phyloP scores from a whole-genome alignment of 2,888 invertebrate genomes.

The Spilarctia lutea region DNA sequence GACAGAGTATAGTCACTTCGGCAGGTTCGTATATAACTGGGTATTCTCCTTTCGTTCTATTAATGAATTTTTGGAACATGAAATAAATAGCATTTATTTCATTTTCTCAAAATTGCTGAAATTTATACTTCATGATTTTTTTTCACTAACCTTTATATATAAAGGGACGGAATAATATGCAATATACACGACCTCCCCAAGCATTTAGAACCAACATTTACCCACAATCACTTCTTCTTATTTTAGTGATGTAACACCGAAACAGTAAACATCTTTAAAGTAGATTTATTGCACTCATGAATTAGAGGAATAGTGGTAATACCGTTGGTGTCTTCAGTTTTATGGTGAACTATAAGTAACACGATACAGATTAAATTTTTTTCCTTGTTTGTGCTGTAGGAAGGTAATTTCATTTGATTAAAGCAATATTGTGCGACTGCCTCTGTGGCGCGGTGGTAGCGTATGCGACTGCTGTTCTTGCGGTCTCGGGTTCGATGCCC shows the following conservation, averaged over 20 bases:
- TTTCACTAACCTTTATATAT: too few relatives aligned
- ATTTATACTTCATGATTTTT: too few relatives aligned
- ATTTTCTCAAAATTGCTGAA: too few relatives aligned
- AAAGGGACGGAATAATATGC: not conserved
- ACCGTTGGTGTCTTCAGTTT: slow-evolving; percentile 29
- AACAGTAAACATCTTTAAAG: slow-evolving; percentile 49
- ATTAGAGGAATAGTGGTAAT: slow-evolving; percentile 41
- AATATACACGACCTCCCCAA: not conserved
- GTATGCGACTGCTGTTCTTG: too few relatives aligned
- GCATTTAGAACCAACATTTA: not conserved
- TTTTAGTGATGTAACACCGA: slow-evolving; percentile 20
- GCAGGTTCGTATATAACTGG: too few relatives aligned
- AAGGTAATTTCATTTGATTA: slow-evolving; percentile 4
- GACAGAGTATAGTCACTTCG: too few relatives aligned
- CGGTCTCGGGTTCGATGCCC: too few relatives aligned
- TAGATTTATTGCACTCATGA: slow-evolving; percentile 46
- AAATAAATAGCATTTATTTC: too few relatives aligned
- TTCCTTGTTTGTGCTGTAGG: slow-evolving; percentile 2
- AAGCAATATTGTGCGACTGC: too few relatives aligned
- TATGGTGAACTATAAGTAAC: slow-evolving; percentile 22
- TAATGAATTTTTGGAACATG: too few relatives aligned
- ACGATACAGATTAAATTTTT: slow-evolving; percentile 33
- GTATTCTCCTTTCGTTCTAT: too few relatives aligned
- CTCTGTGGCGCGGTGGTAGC: too few relatives aligned
- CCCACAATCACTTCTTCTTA: slow-evolving; percentile 12